Conservation (phyloP, 2,113 vertebrate species). For the chimpanzee (Pan troglodytes) region DNA sequence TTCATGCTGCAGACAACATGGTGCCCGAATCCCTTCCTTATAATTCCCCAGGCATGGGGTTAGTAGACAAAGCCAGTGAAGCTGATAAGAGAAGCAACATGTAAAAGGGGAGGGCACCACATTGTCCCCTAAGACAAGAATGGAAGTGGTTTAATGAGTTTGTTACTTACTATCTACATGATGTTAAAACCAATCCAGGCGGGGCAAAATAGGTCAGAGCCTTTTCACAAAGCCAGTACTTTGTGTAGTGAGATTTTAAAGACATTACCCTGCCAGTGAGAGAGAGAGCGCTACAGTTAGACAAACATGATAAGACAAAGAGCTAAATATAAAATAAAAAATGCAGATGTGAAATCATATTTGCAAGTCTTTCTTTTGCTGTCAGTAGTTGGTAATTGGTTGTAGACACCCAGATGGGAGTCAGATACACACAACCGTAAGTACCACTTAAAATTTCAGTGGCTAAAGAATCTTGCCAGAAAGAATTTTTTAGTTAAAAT, state of each 20-base stretch:
- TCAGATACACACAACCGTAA: not conserved
- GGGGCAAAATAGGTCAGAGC: not conserved
- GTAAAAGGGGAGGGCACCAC: not conserved
- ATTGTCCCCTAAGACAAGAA: not conserved
- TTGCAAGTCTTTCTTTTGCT: not conserved
- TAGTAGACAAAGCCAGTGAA: not conserved
- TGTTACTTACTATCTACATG: not conserved
- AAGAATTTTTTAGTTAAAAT: not conserved
- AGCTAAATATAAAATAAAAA: not conserved
- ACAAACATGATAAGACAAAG: not conserved
- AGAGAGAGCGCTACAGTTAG: not conserved
- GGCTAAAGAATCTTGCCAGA: not conserved
- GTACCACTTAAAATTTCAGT: not conserved
- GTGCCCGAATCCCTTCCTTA: not conserved
- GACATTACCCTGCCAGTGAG: not conserved
- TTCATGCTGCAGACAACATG: fast-evolving
- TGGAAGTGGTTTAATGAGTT: not conserved
- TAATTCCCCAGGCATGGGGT: fast-evolving
- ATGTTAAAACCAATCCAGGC: not conserved
- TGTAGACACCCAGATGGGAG: not conserved
- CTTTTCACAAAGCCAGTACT: not conserved
- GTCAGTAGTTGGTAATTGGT: not conserved
- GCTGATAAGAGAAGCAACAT: not conserved
- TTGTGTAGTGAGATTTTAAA: not conserved
- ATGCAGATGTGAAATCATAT: not conserved